These are phyloP conservation scores for Rhineura floridana DNA, from an alignment of 2,113 vertebrate species.

Conservation along the genomic window DNA sequence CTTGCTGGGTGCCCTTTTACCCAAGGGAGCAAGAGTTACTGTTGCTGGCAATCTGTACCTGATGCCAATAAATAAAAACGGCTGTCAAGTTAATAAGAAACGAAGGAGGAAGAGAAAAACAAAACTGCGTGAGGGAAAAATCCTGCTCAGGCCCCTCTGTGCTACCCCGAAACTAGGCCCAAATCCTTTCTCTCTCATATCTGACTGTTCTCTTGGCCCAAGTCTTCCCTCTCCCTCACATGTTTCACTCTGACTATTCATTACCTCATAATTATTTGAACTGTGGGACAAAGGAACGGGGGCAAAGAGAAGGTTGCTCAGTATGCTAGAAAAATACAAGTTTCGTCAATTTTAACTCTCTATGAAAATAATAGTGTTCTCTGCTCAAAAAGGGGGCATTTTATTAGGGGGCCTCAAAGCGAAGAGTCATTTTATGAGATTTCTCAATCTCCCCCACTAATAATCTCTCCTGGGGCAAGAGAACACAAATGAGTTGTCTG, in stretches of 20 bases:
- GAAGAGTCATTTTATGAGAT: neutral
- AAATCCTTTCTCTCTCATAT: neutral
- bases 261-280: neutral
- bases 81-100: slow-evolving; percentile 2
- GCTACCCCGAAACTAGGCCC: neutral
- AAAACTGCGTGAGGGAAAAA: neutral
- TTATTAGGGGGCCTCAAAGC: neutral
- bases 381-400: neutral
- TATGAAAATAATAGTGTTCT: neutral
- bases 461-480: too few relatives aligned
- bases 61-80: neutral
- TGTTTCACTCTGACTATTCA: too few relatives aligned
- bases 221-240: too few relatives aligned
- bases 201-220: neutral
- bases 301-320: neutral
- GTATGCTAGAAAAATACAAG: too few relatives aligned
- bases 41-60: neutral
- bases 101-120: slow-evolving; percentile 7
- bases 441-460: neutral
- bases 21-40: neutral
- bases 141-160: neutral
- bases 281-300: neutral
- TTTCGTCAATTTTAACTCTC: neutral
- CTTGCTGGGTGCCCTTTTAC: neutral
- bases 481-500: too few relatives aligned